Evolutionary conservation across 2,888 invertebrate species (phyloP), one percentile per base, ranked within the genome.

Genomic region (Coleophora flavipennella): DNA sequence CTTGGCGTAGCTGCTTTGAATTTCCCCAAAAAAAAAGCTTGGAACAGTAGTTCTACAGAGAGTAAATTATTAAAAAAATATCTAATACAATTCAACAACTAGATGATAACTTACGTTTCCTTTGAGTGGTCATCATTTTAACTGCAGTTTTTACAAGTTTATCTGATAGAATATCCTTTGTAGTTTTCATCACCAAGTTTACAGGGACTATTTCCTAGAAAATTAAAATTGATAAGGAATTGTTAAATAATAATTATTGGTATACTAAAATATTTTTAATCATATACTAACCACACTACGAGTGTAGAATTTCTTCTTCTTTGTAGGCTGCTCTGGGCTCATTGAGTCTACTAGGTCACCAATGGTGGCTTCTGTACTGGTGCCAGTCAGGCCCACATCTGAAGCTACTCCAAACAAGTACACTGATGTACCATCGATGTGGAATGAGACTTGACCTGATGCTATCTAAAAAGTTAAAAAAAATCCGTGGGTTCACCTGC

Each of bases 381-480:
- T 72, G 3, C 88, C 89, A 33, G 84, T 81, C 8, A 88, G 56
- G 12, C 84, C 86, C 32, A 83, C 86, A 66, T 88, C 89, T 35
- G 76, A 83, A 41, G 87, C 88, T 40, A 76, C 84, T 51, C 90
- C 90, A 57, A 90, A 87, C 38, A 93, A 75, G 60, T 89, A 92
- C 2, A 90, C 83, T 43, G 88, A 86, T 31, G 89, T 88, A 14
- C 89, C 86, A 48, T 88, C 78, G 50, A 92, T 86, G 55, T 88
- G 88, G 61, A 93, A 93, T 39, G 90, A 90, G 27, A 91, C 87
- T 64, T 89, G 90, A 1, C 92, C 92, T 41, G 91, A 89, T 26
- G 91, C 90, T 52, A 92, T 87, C 80, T 89, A 51, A 13, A 59
- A 34, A 38, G 28, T n/a, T n/a, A n/a, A n/a, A n/a, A n/a, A n/a